Percentiles rank a stretch among this genome's conserved stretches.
phyloP scores from a whole-genome alignment of 1,140 invertebrate species.

The Fopius arisanus region DNA sequence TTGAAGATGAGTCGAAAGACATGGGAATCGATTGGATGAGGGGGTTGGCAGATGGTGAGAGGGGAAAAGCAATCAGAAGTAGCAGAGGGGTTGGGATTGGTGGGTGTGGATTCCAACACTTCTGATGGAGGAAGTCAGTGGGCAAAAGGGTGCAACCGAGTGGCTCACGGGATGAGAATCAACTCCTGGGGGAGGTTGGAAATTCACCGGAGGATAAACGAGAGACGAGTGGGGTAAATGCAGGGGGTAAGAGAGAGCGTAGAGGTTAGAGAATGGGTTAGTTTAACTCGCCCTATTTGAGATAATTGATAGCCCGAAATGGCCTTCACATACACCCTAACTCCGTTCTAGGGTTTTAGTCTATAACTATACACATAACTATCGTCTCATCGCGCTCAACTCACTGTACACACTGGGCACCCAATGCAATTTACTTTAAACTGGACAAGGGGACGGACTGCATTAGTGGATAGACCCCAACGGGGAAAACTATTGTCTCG shows the following conservation, averaged over 20 bases:
- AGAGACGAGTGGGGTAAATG: not conserved
- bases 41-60: conserved; percentile 48
- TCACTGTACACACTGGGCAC: conserved; percentile 32
- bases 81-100: conserved; percentile 38
- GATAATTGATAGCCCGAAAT: conserved; percentile 52
- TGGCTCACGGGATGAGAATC: not conserved
- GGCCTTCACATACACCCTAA: conserved; percentile 29
- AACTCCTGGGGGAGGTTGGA: not conserved
- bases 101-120: not conserved
- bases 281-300: conserved; percentile 53
- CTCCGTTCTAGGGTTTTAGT: not conserved
- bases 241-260: conserved; percentile 4
- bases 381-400: conserved; percentile 5
- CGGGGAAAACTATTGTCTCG: conserved; percentile 36
- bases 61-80: conserved; percentile 56
- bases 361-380: not conserved
- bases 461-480: conserved; percentile 49
- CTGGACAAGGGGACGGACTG: conserved; percentile 41
- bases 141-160: not conserved
- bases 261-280: conserved; percentile 49
- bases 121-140: not conserved
- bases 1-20: too few relatives aligned
- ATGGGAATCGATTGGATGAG: conserved; percentile 49
- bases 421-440: conserved; percentile 48
- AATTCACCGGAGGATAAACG: conserved; percentile 11